These are phyloP conservation scores for Rhamnusium bicolor DNA, from an alignment of 2,888 invertebrate species.

Conservation along the genomic window DNA sequence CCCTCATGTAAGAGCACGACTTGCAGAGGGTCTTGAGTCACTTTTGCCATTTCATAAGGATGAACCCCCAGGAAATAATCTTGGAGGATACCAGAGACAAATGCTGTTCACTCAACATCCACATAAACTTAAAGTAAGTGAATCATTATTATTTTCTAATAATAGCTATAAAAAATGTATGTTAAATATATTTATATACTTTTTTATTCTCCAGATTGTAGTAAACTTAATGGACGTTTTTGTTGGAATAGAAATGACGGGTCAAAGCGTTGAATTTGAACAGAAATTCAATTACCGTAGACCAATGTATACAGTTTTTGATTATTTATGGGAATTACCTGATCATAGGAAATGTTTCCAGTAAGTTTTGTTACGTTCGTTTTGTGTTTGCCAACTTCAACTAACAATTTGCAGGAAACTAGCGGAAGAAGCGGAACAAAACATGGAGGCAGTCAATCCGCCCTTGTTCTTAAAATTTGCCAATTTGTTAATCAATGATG, in stretches of 20 bases:
- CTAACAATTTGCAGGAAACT: conserved; percentile 74
- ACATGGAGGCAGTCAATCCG: conserved; percentile 92
- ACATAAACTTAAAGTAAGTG: conserved; percentile 77
- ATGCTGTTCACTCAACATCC: conserved; percentile 85
- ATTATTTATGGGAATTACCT: conserved; percentile 89
- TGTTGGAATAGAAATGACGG: conserved; percentile 98
- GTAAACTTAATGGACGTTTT: conserved; percentile 90
- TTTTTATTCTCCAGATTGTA: conserved; percentile 77
- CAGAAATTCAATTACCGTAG: conserved; percentile 97
- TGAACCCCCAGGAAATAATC: conserved; percentile 70
- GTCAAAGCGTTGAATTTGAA: conserved; percentile 95
- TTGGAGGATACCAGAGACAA: conserved; percentile 77
- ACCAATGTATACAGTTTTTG: conserved; percentile 95
- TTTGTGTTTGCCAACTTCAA: conserved; percentile 46
- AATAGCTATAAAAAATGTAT: too few relatives aligned
- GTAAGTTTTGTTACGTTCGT: conserved; percentile 71
- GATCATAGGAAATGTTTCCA: conserved; percentile 85
- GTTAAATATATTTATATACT: too few relatives aligned
- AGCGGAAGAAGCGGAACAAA: conserved; percentile 85
- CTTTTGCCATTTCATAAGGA: conserved; percentile 83
- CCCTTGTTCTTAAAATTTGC: conserved; percentile 95
- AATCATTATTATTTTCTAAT: conserved; percentile 27
- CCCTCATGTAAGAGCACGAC: conserved; percentile 91
- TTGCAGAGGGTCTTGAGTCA: conserved; percentile 92
- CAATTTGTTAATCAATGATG: conserved; percentile 97